Base-by-base conservation (phyloP, 2,797 vertebrate species). In the Cheirogaleus major region DNA sequence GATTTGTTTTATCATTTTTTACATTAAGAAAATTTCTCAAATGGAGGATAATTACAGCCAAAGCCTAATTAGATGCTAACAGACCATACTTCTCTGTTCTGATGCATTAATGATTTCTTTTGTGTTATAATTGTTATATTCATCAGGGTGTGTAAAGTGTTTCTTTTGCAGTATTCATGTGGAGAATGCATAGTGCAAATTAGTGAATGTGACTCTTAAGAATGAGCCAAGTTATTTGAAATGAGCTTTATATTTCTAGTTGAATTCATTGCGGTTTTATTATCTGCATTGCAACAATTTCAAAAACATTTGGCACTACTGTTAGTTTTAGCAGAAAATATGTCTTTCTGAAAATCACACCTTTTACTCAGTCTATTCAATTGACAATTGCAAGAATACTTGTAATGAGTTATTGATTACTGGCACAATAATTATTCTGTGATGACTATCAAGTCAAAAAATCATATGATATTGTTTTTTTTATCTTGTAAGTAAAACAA, bases 1-100 rank as follows among this genome's bases (percentile, higher is more conserved):
- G 59, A 95, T 97, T 97, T 97, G 91, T 87, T 97, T 97, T 83
- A 97, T 96, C 94, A 97, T 95, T 96, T 96, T 97, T 96, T 97
- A 81, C 86, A 97, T 96, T 94, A 97, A 90, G 93, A 78, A 96
- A 95, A 94, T 89, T 97, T 95, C 89, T 97, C 86, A 96, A 88
- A 97, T 95, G 91, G 83, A 96, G 30, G 81, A 67, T 97, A 97
- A 97, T 97, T 98, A 95, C 82, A 89, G 89, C 43, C 50, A 63
- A 95, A 96, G 75, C 89, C 80, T 97, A 89, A 96, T 96, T 97
- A 97, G 88, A 59, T 63, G 76, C 88, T 95, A 70, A 94, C 78
- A 96, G 94, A 90, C 72, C 94, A 69, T 86, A 48, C 30, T 92
- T 63, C 91, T 97, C 89, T 84, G 85, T 98, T 95, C 94, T 81